Percentiles rank a stretch among this genome's conserved stretches.
Conservation (phyloP, 2,797 vertebrate species). For the Chelon labrosus region DNA sequence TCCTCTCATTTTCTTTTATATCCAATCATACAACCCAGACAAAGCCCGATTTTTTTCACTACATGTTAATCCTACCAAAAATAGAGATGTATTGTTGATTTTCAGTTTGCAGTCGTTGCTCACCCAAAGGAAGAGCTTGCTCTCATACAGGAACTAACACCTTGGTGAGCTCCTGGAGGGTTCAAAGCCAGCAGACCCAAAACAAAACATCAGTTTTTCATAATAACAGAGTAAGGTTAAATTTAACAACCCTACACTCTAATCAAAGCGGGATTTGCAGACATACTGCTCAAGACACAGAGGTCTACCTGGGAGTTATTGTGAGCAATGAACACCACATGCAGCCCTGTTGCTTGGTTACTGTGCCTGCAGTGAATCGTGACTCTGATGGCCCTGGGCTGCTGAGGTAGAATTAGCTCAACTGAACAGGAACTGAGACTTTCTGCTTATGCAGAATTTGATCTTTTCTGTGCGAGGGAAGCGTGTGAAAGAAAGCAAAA, state of each 20-base stretch:
- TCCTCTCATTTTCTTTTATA: neutral
- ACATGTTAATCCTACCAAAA: constrained; percentile 7
- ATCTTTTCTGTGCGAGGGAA: constrained; percentile 21
- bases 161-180: neutral
- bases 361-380: constrained; percentile 64
- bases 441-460: constrained; percentile 25
- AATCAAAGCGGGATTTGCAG: constrained; percentile 75
- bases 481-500: constrained; percentile 10
- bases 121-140: neutral
- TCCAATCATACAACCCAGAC: neutral
- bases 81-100: neutral
- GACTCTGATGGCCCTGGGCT: constrained; percentile 58
- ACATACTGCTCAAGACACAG: constrained; percentile 30
- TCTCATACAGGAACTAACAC: constrained; percentile 13
- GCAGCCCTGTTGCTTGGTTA: constrained; percentile 75
- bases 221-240: constrained; percentile 41
- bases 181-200: constrained; percentile 23
- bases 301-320: constrained; percentile 59
- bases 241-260: constrained; percentile 60
- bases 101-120: neutral
- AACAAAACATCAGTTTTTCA: constrained; percentile 37
- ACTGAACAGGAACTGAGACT: constrained; percentile 41
- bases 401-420: constrained; percentile 48
- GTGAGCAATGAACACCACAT: constrained; percentile 44
- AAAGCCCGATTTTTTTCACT: neutral